Evolutionary conservation across 2,797 vertebrate genomes (phyloP).

Genomic region (Typhlichthys subterraneus): DNA sequence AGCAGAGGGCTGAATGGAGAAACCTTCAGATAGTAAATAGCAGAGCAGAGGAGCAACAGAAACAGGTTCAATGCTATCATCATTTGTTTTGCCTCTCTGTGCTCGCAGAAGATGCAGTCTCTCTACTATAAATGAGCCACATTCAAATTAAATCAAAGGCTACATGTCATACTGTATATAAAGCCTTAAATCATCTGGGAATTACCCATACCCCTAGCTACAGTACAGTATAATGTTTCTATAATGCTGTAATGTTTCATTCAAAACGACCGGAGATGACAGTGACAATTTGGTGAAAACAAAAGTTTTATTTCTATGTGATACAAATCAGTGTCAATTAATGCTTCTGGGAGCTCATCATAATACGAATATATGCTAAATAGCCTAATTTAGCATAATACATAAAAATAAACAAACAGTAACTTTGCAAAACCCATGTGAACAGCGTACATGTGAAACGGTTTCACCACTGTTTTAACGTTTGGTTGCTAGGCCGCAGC

Average conservation of each 20-base stretch:
- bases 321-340: no score
- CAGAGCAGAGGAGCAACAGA: conserved; percentile 57
- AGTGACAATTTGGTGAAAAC: no score
- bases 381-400: no score
- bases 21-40: conserved; percentile 62
- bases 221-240: conserved; percentile 20
- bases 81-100: conserved; percentile 68
- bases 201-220: conserved; percentile 38
- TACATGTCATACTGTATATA: conserved; percentile 38
- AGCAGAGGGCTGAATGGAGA: conserved; percentile 69
- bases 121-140: conserved; percentile 54
- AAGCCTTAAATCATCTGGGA: conserved; percentile 35
- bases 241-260: conserved; percentile 6
- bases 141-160: conserved; percentile 45
- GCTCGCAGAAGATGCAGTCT: conserved; percentile 48
- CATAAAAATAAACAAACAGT: no score
- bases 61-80: conserved; percentile 57
- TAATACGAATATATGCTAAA: no score
- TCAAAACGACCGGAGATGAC: no score
- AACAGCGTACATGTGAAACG: no score
- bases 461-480: no score
- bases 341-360: no score
- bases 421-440: no score
- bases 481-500: no score
- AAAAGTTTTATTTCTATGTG: no score